These are phyloP conservation scores for Meiosimyza platycephala DNA, from an alignment of 2,888 invertebrate species.

Conservation along the genomic window DNA sequence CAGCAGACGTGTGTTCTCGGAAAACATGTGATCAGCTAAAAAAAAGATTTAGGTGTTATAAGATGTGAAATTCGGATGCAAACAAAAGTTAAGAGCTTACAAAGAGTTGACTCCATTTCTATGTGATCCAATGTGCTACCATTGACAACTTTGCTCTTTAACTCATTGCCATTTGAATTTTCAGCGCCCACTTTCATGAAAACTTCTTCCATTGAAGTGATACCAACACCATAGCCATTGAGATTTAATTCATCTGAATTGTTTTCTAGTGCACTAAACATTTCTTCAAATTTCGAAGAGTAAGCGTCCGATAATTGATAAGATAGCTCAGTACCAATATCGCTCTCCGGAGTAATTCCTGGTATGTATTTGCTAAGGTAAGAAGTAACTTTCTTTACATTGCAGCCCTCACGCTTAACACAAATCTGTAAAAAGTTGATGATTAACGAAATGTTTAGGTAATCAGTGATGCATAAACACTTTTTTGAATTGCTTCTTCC, in stretches of 20 bases:
- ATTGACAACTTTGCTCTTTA: background rate
- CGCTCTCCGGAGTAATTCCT: conserved; percentile 72
- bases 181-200: conserved; percentile 76
- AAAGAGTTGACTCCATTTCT: conserved; percentile 38
- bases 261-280: conserved; percentile 75
- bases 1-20: conserved; percentile 39
- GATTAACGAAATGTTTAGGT: background rate
- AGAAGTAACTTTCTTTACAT: conserved; percentile 68
- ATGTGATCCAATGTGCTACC: no score
- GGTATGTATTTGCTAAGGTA: conserved; percentile 74
- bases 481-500: background rate
- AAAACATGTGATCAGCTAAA: conserved; percentile 39
- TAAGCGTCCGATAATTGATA: conserved; percentile 75
- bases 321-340: conserved; percentile 79
- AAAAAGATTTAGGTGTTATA: no score
- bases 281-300: conserved; percentile 72
- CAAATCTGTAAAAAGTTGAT: conserved; percentile 44
- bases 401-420: conserved; percentile 68
- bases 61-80: no score
- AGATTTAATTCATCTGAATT: conserved; percentile 72
- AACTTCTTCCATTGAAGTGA: conserved; percentile 89
- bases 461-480: no score
- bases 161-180: background rate
- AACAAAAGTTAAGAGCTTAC: conserved; percentile 32
- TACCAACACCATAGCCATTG: conserved; percentile 80